Base-by-base conservation (phyloP, 2,888 invertebrate species). In the Arrhopalites spinosus region DNA sequence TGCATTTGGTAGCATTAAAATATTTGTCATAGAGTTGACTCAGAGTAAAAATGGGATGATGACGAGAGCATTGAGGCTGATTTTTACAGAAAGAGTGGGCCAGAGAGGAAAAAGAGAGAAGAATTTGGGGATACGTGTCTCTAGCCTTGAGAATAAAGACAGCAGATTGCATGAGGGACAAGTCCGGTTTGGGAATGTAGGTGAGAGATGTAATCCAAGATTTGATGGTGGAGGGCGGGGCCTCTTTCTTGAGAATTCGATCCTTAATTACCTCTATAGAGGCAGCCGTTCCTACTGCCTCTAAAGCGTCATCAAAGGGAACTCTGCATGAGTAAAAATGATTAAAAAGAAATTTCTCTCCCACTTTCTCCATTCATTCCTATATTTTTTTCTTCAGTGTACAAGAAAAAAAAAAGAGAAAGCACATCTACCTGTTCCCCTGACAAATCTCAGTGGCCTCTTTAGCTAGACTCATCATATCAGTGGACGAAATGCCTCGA, bases 141-240 rank as follows among this genome's bases (percentile, higher is more conserved):
- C 83, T 80, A n/a, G 77, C 79, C 8, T 82, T 78, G 47, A 86
- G 81, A 27, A 87, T 84, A 29, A 84, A 84, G 84, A 81, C 72
- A 2, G 81, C 81, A 23, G 81, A 81, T 27, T 74, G 75, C 76
- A 83, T 74, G 53, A 82, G 74, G 36, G 77, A 53, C 53, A 81
- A 74, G 75, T 82, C 81, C 56, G 83, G 83, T 77, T 81, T 83
- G 29, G 92, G 90, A 82, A 95, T 91, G 86, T 96, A 91, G 5
- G 95, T 92, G 84, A 97, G 89, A 0, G 95, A 91, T 82, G 91
- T 90, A 82, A 96, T 89, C 96, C 96, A 97, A 79, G 91, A 91
- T 68, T 91, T 89, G 0, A 90, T 88, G 17, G 90, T 90, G 0
- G 89, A 88, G 68, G 89, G 88, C 15, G 90, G 87, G 0, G 94